Conservation (phyloP, 2,113 vertebrate genomes). For the Stercorarius parasiticus region DNA sequence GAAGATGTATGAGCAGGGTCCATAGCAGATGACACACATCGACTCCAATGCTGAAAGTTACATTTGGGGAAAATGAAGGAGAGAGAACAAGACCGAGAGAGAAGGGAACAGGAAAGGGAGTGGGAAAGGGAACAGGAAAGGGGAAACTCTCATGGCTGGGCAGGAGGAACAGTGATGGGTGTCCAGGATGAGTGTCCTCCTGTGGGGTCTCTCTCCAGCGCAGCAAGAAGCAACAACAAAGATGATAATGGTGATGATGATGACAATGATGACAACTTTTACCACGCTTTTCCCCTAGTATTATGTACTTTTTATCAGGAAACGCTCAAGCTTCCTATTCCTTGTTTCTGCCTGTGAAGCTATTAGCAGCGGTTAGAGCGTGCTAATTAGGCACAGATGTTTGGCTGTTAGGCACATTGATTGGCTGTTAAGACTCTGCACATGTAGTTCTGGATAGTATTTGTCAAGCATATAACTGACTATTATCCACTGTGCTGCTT, state of each 20-base stretch:
- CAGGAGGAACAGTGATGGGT: background rate
- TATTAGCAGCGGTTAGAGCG: background rate
- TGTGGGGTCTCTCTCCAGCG: background rate
- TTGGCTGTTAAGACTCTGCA: background rate
- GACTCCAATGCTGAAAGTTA: fast-evolving
- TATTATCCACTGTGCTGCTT: background rate
- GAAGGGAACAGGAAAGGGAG: fast-evolving
- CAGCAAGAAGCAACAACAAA: background rate
- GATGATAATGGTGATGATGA: background rate
- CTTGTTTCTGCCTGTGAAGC: background rate
- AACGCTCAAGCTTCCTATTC: background rate
- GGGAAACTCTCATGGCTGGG: background rate
- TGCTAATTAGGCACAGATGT: background rate
- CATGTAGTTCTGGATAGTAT: background rate
- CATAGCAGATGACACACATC: background rate
- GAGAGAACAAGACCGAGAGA: fast-evolving
- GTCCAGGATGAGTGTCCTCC: fast-evolving
- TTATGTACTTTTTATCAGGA: background rate
- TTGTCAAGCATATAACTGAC: background rate
- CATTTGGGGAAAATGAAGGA: background rate
- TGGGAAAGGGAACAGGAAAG: background rate
- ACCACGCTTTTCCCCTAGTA: fast-evolving
- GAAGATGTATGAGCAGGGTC: background rate
- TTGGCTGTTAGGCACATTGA: background rate
- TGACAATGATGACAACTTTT: background rate